These are phyloP conservation scores for Isotomurus palustris DNA, from an alignment of 2,888 invertebrate genomes.

Conservation along the genomic window DNA sequence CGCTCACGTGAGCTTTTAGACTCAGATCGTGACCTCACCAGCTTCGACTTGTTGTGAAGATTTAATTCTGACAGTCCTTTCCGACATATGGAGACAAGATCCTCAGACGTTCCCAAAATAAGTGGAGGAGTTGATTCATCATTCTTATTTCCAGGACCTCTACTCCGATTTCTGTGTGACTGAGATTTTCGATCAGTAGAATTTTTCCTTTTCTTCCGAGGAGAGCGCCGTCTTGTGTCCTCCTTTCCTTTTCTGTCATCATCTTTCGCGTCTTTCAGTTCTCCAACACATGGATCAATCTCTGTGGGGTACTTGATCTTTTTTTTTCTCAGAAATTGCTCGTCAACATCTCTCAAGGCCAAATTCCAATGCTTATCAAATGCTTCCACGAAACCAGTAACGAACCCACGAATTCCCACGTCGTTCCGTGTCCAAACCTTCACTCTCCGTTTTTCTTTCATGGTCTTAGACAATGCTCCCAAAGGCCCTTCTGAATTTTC, in stretches of 20 bases:
- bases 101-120: constrained; percentile 6
- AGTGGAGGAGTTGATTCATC: too few species aligned
- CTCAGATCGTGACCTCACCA: too few species aligned
- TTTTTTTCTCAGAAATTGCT: constrained; percentile 66
- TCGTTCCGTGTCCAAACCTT: constrained; percentile 67
- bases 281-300: neutral
- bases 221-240: constrained; percentile 15
- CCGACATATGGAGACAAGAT: constrained; percentile 25
- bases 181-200: too few species aligned
- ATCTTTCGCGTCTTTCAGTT: constrained; percentile 7
- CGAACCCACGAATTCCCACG: constrained; percentile 67
- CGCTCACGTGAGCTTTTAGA: neutral
- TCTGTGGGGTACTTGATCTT: constrained; percentile 22
- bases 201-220: constrained; percentile 10
- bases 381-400: constrained; percentile 72
- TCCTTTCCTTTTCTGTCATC: constrained; percentile 11
- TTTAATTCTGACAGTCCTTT: constrained; percentile 20
- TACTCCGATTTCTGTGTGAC: too few species aligned
- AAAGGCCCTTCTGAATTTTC: constrained; percentile 29
- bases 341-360: constrained; percentile 74
- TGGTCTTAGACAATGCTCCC: constrained; percentile 25
- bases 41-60: constrained; percentile 14
- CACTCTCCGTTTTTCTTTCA: constrained; percentile 20
- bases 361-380: constrained; percentile 95
- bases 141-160: too few species aligned